phyloP scores from a whole-genome alignment of 2,888 invertebrate genomes.

The Plebejus melissa region DNA sequence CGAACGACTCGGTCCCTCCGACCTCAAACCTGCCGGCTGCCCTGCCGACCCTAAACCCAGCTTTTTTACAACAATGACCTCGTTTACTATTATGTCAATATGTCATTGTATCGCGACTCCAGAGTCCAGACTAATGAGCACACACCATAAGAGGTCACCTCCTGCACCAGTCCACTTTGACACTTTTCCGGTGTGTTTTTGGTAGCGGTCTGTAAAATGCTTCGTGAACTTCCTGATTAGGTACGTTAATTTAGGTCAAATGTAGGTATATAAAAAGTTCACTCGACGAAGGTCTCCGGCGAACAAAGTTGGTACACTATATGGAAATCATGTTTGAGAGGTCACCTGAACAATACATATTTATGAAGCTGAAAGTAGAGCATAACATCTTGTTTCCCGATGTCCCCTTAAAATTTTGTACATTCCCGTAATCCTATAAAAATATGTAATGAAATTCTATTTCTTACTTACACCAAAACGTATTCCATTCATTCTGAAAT shows the following conservation, averaged over 20 bases:
- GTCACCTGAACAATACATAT: not conserved
- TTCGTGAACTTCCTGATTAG: not conserved
- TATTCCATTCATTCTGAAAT: constrained; percentile 21
- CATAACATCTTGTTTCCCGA: not conserved
- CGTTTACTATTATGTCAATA: constrained; percentile 55
- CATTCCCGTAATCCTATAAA: constrained; percentile 4
- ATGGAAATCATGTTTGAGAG: constrained; percentile 5
- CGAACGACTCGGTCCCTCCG: constrained; percentile 70
- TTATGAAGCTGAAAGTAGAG: not conserved
- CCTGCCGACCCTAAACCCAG: constrained; percentile 55
- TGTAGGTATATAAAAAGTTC: not conserved
- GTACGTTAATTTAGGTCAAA: too few relatives aligned
- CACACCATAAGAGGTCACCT: not conserved
- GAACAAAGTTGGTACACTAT: not conserved
- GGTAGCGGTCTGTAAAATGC: not conserved
- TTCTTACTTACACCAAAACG: not conserved
- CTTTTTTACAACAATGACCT: constrained; percentile 60
- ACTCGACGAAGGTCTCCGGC: not conserved
- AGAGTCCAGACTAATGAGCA: constrained; percentile 20
- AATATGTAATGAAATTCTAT: not conserved
- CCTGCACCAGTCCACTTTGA: not conserved
- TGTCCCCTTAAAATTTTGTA: not conserved
- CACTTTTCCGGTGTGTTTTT: not conserved
- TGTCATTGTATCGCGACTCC: constrained; percentile 32
- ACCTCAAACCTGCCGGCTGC: constrained; percentile 58